Base-by-base conservation (phyloP, 2,888 invertebrate genomes). In the Eurytoma adleriae region DNA sequence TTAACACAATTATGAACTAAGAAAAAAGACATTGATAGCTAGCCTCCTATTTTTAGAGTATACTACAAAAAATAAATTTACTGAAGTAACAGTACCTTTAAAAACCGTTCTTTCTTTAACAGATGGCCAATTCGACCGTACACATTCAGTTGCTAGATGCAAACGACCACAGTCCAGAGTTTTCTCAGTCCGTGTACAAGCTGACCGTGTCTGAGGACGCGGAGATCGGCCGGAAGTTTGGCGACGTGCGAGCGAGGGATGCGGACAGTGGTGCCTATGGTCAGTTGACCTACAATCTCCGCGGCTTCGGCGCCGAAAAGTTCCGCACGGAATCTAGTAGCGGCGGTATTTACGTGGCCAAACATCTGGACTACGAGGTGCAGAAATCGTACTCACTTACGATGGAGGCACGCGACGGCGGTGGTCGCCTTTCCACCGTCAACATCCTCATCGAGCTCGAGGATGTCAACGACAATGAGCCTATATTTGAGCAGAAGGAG, bases 381-480 rank as follows among this genome's bases (percentile, higher is more conserved):
- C 96, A 96, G 84, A 95, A 95, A 84, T 95, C 95, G 79, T 97
- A 95, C 84, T 96, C 96, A 79, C 90, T 97, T 78, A 96, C 95
- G 0, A 92, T 96, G 73, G 95, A 96, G 82, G 97, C 96, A 0
- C 93, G 93, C 82, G 97, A 97, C 87, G 96, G 96, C 0, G 96
- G 97, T 0, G 96, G 95, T 0, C 93, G 93, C 84, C 93, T 94
- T 16, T 93, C 95, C 0, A 94, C 95, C 48, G 94, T 94, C 0
- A 95, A 95, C 89, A 91, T 96, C 56, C 93, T 94, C 70, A 92
- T 96, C 16, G 94, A 95, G 83, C 92, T 96, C 0, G 87, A 94
- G 5, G 96, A 96, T 86, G 93, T 95, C 0, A 96, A 96, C 85
- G 96, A 96, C 86, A 96, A 96, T 85, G 91, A 93, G 40, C 96